Evolutionary conservation across 2,113 vertebrate species (phyloP), one percentile per base, ranked within the genome.

Genomic region (Isurus oxyrinchus): DNA sequence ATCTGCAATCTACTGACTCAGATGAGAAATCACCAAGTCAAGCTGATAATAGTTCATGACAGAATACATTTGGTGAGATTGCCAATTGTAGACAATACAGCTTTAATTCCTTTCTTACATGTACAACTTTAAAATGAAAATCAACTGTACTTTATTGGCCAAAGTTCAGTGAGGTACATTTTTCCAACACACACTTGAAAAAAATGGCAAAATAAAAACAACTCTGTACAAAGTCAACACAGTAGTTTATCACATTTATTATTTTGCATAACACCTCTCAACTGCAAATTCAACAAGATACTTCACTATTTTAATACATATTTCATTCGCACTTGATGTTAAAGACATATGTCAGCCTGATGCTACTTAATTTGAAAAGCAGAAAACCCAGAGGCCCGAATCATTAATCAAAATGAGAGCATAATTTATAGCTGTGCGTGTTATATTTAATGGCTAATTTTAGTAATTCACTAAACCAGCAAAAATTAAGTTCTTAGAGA

Each of bases 331-430:
- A 40, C 11, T 53, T 49, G 23, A 95, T 95, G 44, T 4, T 49
- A 53, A 69, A 72, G 40, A 31, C 35, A 94, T 21, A n/a, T 66
- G 35, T 21, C 31, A 40, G 61, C 25, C 94, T n/a, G 23, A 90
- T 21, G 27, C 93, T 49, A 95, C 13, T 49, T 95, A 94, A 69
- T 95, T 95, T 95, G 49, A 69, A 69, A 95, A 95, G 19, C 94
- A 95, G 94, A 95, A 95, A 95, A 72, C 63, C 94, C 44, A 72
- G 63, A 95, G 63, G 63, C 66, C 66, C 49, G 44, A 95, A 95
- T 67, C 66, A 95, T 69, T 95, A 3, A 53, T 94, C 94, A 95
- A 69, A 95, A 72, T 95, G 66, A 49, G 63, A 44, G 21, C 59
- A 53, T 72, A 49, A 72, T 95, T 53, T 95, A 95, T 69, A 27